A percentile compares a stretch with the other conserved stretches of the same genome.
Evolutionary conservation across 2,113 vertebrate species (phyloP).

Genomic region (Melanotaenia duboulayi): DNA sequence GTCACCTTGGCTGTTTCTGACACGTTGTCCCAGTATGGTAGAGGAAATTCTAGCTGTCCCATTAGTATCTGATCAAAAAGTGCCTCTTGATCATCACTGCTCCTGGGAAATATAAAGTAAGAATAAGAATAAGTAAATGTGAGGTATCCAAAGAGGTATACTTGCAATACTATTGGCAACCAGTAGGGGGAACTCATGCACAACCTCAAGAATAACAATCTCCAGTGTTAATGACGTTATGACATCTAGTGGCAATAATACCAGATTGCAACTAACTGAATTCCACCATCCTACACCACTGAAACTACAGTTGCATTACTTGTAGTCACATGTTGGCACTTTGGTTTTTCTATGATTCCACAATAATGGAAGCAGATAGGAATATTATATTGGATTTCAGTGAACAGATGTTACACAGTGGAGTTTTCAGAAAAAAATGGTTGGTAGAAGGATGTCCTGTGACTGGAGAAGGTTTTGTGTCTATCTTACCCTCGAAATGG

Average conservation of each 20-base stretch:
- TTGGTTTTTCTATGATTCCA: too few relatives aligned
- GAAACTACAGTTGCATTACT: not conserved
- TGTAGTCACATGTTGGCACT: too few relatives aligned
- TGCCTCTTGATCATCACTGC: conserved; percentile 94
- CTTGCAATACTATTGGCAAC: too few relatives aligned
- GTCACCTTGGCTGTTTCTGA: conserved; percentile 94
- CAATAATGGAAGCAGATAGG: too few relatives aligned
- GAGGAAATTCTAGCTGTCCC: conserved; percentile 96
- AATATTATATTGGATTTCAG: not conserved
- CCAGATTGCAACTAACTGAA: not conserved
- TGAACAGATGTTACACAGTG: not conserved
- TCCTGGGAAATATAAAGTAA: conserved; percentile 78
- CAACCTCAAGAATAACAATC: too few relatives aligned
- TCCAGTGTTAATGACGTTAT: not conserved
- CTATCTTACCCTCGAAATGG: conserved; percentile 92
- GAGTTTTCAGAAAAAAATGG: not conserved
- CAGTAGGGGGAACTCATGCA: too few relatives aligned
- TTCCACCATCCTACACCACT: not conserved
- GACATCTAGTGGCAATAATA: not conserved
- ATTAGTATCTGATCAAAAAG: conserved; percentile 98
- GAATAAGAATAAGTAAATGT: too few relatives aligned
- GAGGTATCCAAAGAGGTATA: too few relatives aligned
- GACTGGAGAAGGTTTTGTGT: not conserved
- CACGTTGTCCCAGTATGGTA: conserved; percentile 97
- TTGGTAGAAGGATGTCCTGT: not conserved